Conservation (phyloP, 2,113 vertebrate genomes). For the Mystacornis crossleyi region DNA sequence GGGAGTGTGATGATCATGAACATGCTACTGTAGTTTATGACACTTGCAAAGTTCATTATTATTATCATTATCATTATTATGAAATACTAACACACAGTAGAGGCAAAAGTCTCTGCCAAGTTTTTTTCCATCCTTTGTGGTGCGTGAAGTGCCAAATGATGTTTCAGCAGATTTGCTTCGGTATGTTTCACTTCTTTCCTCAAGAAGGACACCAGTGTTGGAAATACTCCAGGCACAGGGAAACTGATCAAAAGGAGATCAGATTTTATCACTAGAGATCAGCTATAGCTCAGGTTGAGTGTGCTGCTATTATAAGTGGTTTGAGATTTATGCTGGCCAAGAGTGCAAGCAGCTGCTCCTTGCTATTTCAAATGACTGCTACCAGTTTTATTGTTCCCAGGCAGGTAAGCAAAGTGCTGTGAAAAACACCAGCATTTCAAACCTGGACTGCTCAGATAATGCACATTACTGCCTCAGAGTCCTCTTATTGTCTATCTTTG, state of each 20-base stretch:
- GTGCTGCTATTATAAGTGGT: not conserved
- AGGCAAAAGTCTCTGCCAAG: not conserved
- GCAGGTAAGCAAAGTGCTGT: not conserved
- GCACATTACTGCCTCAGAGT: not conserved
- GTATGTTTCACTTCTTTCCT: not conserved
- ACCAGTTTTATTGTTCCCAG: conserved; percentile 5
- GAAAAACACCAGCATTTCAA: not conserved
- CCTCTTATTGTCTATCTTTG: not conserved
- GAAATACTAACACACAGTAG: not conserved
- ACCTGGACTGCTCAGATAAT: not conserved
- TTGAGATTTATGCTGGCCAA: not conserved
- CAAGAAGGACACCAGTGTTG: not conserved
- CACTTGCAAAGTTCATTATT: not conserved
- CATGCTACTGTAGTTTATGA: not conserved
- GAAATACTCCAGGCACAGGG: not conserved
- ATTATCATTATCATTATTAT: not conserved
- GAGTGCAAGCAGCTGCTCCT: not conserved
- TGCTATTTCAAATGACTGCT: not conserved
- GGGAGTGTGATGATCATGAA: not conserved
- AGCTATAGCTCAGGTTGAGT: not conserved
- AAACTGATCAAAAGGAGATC: not conserved
- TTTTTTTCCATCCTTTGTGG: not conserved
- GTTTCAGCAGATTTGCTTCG: not conserved
- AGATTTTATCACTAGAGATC: not conserved
- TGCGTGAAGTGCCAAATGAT: not conserved